Conservation (phyloP, 2,797 vertebrate species). For the Malacoctenus gilli region DNA sequence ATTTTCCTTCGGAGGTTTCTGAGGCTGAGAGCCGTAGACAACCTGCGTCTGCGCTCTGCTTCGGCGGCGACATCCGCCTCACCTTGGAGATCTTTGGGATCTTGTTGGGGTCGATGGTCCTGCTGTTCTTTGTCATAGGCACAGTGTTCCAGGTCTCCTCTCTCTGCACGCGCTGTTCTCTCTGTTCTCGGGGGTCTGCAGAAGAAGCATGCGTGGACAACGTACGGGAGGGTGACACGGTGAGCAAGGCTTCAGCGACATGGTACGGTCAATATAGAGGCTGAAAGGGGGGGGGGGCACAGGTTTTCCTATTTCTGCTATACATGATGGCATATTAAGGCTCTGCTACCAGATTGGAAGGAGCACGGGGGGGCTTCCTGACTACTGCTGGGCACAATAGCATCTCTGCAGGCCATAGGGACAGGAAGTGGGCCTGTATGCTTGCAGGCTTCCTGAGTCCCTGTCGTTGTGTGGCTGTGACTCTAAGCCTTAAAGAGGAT, state of each 20-base stretch:
- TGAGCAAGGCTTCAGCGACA: too few relatives aligned
- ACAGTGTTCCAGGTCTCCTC: constrained; percentile 98
- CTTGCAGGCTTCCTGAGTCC: constrained; percentile 53
- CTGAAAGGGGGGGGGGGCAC: too few relatives aligned
- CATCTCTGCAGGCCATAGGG: constrained; percentile 52
- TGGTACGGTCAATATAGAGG: background rate
- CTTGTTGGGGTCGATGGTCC: constrained; percentile 96
- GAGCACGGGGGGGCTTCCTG: constrained; percentile 46
- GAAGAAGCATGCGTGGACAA: too few relatives aligned
- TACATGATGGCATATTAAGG: constrained; percentile 23
- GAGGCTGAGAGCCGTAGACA: too few relatives aligned
- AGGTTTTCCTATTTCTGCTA: constrained; percentile 3
- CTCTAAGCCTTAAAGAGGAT: constrained; percentile 74
- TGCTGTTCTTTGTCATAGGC: constrained; percentile 95
- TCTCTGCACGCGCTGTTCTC: constrained; percentile 78
- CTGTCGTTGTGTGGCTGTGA: constrained; percentile 37
- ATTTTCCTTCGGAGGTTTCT: too few relatives aligned
- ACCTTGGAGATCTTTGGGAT: constrained; percentile 99
- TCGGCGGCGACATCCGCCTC: too few relatives aligned
- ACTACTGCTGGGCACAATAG: constrained; percentile 52
- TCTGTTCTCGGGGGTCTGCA: constrained; percentile 62
- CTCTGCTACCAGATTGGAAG: constrained; percentile 38
- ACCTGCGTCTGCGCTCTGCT: too few relatives aligned
- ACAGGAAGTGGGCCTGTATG: constrained; percentile 57
- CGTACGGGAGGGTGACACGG: too few relatives aligned